These are phyloP conservation scores for Brachionus asplanchnoidis DNA, from an alignment of 1,140 invertebrate species.

Conservation along the genomic window DNA sequence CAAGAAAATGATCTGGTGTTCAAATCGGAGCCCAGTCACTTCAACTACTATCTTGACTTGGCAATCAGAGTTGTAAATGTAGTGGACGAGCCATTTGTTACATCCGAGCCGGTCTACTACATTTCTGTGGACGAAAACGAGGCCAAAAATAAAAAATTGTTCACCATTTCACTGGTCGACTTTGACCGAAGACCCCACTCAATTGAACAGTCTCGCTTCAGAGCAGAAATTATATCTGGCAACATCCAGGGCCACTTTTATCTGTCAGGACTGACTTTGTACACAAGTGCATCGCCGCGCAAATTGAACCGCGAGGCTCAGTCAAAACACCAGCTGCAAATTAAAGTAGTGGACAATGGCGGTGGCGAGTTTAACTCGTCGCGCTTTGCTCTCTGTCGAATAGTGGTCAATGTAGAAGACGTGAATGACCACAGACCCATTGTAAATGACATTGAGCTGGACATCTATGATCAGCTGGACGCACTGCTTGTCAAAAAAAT, in stretches of 20 bases:
- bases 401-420: conserved; percentile 16
- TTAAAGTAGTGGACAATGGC: conserved; percentile 10
- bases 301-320: conserved; percentile 23
- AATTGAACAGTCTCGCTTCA: neutral
- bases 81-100: conserved; percentile 28
- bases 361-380: neutral
- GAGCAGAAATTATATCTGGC: neutral
- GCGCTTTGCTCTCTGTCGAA: conserved; percentile 18
- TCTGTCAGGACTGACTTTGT: neutral
- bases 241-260: conserved; percentile 9
- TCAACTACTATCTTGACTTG: neutral
- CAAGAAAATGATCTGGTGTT: neutral
- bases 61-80: neutral
- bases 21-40: neutral
- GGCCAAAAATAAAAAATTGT: neutral
- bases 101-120: neutral
- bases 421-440: conserved; percentile 31
- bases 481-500: neutral
- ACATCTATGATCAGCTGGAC: conserved; percentile 11
- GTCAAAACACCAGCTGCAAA: neutral
- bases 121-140: conserved; percentile 16
- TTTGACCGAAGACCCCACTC: neutral
- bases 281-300: neutral
- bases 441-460: conserved; percentile 40
- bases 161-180: neutral